Evolutionary conservation across 2,888 invertebrate species (phyloP).

Genomic region (Caenorhabditis drosophilae): DNA sequence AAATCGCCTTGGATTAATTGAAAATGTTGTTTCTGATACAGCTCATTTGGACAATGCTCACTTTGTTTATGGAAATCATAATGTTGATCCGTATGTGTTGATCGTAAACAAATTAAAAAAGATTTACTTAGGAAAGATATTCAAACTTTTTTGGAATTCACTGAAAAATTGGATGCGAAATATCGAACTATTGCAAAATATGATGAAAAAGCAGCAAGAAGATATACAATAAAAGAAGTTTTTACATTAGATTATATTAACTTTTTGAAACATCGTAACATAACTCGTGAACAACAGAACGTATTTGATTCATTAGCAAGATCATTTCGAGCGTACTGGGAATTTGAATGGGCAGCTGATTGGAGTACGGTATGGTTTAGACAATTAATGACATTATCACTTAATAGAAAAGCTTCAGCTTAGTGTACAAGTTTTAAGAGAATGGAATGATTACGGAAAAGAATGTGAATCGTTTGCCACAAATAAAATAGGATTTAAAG

Average conservation of each 20-base stretch:
- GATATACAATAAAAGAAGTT: constrained; percentile 44
- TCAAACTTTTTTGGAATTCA: constrained; percentile 40
- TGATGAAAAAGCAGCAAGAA: constrained; percentile 43
- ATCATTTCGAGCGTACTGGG: constrained; percentile 60
- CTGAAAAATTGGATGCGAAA: constrained; percentile 45
- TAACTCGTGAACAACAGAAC: constrained; percentile 37
- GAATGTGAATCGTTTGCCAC: constrained; percentile 57
- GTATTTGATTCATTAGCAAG: constrained; percentile 57
- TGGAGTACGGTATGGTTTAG: constrained; percentile 49
- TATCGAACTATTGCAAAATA: constrained; percentile 48
- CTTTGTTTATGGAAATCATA: constrained; percentile 40
- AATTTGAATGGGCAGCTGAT: constrained; percentile 65
- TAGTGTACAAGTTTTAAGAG: constrained; percentile 55
- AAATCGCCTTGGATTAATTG: constrained; percentile 37
- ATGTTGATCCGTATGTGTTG: constrained; percentile 25
- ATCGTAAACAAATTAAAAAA: background rate
- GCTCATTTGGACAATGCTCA: constrained; percentile 46
- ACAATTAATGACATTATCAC: background rate
- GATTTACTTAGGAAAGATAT: constrained; percentile 39
- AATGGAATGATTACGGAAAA: constrained; percentile 61
- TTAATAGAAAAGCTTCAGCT: constrained; percentile 34
- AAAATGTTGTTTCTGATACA: constrained; percentile 41
- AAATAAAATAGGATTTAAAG: constrained; percentile 57
- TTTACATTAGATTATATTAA: constrained; percentile 45
- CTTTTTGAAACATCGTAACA: constrained; percentile 42